Conservation (phyloP, 2,113 vertebrate genomes). For the Sylvilagus bachmani region DNA sequence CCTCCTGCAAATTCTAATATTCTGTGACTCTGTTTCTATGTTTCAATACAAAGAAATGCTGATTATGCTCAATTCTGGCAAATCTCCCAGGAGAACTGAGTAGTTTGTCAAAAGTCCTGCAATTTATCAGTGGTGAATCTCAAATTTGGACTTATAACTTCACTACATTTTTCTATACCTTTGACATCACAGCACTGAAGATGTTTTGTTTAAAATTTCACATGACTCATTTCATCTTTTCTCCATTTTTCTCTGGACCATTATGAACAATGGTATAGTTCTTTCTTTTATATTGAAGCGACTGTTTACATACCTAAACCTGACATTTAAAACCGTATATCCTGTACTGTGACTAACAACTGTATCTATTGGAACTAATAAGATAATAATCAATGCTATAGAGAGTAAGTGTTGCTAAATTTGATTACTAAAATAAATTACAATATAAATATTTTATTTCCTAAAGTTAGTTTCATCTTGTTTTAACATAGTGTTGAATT, state of each 20-base stretch:
- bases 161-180: background rate
- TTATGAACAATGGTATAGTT: background rate
- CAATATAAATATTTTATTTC: background rate
- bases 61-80: background rate
- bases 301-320: background rate
- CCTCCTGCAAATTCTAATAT: background rate
- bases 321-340: background rate
- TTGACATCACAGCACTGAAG: background rate
- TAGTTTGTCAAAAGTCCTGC: background rate
- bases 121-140: background rate
- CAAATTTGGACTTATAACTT: background rate
- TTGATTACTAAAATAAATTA: background rate
- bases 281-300: background rate
- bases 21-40: background rate
- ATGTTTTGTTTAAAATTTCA: background rate
- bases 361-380: background rate
- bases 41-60: background rate
- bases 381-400: background rate
- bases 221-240: background rate
- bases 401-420: background rate
- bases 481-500: background rate
- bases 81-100: background rate
- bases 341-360: background rate
- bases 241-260: background rate
- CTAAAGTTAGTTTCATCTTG: background rate